A percentile compares a stretch with the other conserved stretches of the same genome.
These are phyloP conservation scores for Atethmia centrago DNA, from an alignment of 2,888 invertebrate genomes.

Conservation along the genomic window DNA sequence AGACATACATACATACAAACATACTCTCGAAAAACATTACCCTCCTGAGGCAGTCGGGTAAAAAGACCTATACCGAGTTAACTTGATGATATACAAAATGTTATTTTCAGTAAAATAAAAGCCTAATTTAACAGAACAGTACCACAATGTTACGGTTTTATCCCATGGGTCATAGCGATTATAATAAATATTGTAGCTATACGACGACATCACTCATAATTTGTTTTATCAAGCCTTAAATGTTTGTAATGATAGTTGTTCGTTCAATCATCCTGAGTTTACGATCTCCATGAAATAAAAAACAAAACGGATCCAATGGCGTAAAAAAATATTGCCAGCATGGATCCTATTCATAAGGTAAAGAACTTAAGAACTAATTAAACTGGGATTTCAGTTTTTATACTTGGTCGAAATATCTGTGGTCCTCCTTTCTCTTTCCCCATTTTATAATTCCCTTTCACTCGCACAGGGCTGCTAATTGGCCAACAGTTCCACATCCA, in stretches of 20 bases:
- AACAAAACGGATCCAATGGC: slow-evolving; percentile 58
- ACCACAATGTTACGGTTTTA: slow-evolving; percentile 73
- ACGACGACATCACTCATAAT: slow-evolving; percentile 74
- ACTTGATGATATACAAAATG: slow-evolving; percentile 61
- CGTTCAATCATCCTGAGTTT: slow-evolving; percentile 76
- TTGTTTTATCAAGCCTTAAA: slow-evolving; percentile 79
- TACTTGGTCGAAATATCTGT: slow-evolving; percentile 31
- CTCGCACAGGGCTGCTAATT: slow-evolving; percentile 5
- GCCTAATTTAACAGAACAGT: slow-evolving; percentile 80
- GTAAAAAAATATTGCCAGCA: slow-evolving; percentile 63
- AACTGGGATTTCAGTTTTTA: slow-evolving; percentile 55
- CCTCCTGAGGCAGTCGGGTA: too few relatives aligned
- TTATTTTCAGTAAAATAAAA: slow-evolving; percentile 54
- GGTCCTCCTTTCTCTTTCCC: not conserved
- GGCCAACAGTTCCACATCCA: not conserved
- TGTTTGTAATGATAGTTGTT: slow-evolving; percentile 66
- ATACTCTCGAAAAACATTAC: too few relatives aligned
- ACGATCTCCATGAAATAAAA: slow-evolving; percentile 74
- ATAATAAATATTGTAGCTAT: slow-evolving; percentile 75
- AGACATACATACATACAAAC: too few relatives aligned
- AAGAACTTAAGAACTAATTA: slow-evolving; percentile 63
- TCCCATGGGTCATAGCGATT: slow-evolving; percentile 74
- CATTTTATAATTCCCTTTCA: slow-evolving; percentile 9
- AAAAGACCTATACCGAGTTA: slow-evolving; percentile 22
- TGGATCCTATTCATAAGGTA: slow-evolving; percentile 54